phyloP scores from a whole-genome alignment of 2,113 vertebrate genomes.

The Turdus rufiventris region DNA sequence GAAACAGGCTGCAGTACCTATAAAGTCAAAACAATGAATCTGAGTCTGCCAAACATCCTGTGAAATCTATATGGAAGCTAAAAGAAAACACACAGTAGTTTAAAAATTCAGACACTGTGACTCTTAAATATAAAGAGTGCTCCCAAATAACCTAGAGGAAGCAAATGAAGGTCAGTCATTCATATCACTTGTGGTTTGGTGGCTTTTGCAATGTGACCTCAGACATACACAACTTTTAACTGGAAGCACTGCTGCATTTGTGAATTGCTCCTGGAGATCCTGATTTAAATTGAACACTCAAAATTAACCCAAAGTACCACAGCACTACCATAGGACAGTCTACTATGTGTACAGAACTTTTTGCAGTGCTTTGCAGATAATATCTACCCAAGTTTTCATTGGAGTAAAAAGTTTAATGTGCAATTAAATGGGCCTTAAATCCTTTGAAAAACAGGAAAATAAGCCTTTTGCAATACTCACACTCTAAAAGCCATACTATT shows the following conservation, averaged over 20 bases:
- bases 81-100: neutral
- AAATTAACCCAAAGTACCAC: neutral
- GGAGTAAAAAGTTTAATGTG: neutral
- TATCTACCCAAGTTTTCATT: neutral
- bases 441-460: neutral
- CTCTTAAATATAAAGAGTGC: neutral
- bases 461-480: neutral
- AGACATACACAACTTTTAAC: neutral
- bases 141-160: neutral
- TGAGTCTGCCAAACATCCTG: constrained; percentile 9
- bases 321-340: neutral
- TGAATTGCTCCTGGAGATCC: neutral
- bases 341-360: neutral
- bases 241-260: neutral
- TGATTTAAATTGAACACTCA: neutral
- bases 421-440: neutral
- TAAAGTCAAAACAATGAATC: neutral
- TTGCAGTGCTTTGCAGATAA: neutral
- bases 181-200: neutral
- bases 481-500: neutral
- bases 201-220: neutral
- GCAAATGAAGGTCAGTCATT: neutral
- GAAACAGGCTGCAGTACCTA: neutral
- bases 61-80: neutral
- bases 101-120: neutral